Percentiles rank a stretch among this genome's conserved stretches.
phyloP scores from a whole-genome alignment of 2,113 vertebrate species.

The Megaptera novaeangliae region DNA sequence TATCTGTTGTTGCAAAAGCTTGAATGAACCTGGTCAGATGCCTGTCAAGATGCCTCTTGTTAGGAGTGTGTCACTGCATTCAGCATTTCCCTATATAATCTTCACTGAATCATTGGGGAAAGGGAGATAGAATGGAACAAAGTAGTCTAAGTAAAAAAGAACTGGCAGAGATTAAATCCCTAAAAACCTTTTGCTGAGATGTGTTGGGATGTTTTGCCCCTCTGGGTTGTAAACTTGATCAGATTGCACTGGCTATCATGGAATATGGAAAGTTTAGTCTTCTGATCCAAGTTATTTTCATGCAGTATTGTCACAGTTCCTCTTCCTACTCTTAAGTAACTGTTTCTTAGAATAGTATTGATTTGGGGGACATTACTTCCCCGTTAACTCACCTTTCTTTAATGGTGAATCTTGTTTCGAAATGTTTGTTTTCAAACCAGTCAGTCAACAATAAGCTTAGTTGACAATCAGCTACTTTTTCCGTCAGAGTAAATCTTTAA shows the following conservation, averaged over 20 bases:
- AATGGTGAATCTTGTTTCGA: background rate
- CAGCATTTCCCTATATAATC: background rate
- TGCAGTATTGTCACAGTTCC: background rate
- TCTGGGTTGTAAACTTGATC: background rate
- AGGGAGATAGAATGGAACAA: background rate
- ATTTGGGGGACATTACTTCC: background rate
- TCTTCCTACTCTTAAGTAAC: background rate
- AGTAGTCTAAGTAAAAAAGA: background rate
- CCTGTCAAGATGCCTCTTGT: background rate
- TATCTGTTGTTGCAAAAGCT: background rate
- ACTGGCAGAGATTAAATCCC: background rate
- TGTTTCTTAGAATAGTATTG: background rate
- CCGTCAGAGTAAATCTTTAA: background rate
- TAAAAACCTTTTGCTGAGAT: no score
- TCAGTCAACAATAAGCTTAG: background rate
- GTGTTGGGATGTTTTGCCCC: rapidly evolving
- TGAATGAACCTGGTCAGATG: background rate
- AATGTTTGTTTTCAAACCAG: background rate
- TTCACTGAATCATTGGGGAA: background rate
- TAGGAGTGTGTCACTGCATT: background rate
- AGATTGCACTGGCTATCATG: background rate
- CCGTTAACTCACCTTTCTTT: background rate
- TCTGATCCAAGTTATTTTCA: background rate
- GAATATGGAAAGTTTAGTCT: background rate
- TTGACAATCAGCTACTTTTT: background rate